Evolutionary conservation across 2,888 invertebrate genomes (phyloP), one percentile per base, ranked within the genome.

Genomic region (Mythimna impura): DNA sequence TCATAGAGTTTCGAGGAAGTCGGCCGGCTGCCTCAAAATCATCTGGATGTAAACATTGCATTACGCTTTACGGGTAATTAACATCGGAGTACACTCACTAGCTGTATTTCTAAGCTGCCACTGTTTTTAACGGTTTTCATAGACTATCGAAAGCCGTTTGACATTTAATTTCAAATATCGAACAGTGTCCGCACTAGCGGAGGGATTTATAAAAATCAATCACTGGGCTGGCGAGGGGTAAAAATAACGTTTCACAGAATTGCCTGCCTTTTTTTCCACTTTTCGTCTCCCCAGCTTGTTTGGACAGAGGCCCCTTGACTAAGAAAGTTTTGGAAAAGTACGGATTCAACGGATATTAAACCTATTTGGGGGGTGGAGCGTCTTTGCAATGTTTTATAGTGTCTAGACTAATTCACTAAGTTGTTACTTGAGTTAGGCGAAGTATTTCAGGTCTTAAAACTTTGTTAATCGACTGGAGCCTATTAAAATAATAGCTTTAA

Each of bases 391-490:
- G 80, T 83, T 87, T 87, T 87, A 87, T 85, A 68, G 81, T 71
- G 86, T 86, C 86, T 86, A 86, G 86, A 87, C 86, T 68, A 76
- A 81, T 80, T 74, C 52, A 3, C 55, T 65, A 66, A 80, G 70
- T 76, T 69, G 65, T 77, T 66, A 69, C 73, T 74, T n/a, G 14
- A 55, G n/a, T 72, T 69, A 22, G 30, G 47, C 54, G 52, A 72
- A 81, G 61, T 58, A 71, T 78, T 55, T 62, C n/a, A 75, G 61
- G 72, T 71, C 69, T 67, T 77, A 66, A 73, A 84, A 83, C 69
- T 76, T 82, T 69, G 61, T 3, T 73, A 69, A 76, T 76, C 64
- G 71, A 80, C 50, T 68, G 40, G 68, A 52, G 47, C 25, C 63
- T 69, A 70, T 82, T 82, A 76, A 66, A 25, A 25, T 25, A 25